Evolutionary conservation across 2,797 vertebrate species (phyloP), one percentile per base, ranked within the genome.

Genomic region (Chaunax sp.): DNA sequence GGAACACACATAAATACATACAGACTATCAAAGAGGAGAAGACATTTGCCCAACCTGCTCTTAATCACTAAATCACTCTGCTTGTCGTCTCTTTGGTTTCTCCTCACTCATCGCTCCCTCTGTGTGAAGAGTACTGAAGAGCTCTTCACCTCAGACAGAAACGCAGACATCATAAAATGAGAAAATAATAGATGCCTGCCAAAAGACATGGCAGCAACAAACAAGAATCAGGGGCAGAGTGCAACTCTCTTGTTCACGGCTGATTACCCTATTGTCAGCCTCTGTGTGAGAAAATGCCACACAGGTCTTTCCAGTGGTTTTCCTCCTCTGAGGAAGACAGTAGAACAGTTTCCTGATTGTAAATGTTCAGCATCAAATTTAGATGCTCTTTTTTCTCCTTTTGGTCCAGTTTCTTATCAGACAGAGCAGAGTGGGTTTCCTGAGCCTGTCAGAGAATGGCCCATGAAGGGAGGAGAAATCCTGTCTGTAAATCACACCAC

Each of bases 401-500:
- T 71, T 49, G 66, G 65, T 77, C 68, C 65, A 52, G 64, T 81
- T 68, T 75, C 82, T 92, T 91, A 91, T 92, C 90, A 75, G 87
- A 66, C 80, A 44, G 58, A 81, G 47, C 89, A 90, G 87, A 84
- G 69, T 60, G 47, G 54, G 75, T 79, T 92, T 91, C 90, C 91
- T 84, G 87, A 71, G 61, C 43, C 63, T 64, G 77, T 83, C 83
- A 83, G 72, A 88, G 86, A 91, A 89, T 87, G 65, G 83, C 63
- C 75, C 80, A 80, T 5, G 35, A 82, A 64, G 58, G 56, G 78
- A 84, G 77, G 75, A 87, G 84, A 90, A 87, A 89, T 90, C 90
- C 90, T 90, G 89, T 88, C 83, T 73, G 84, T 90, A 91, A 92
- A 92, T 91, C 86, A 88, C 78, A 76, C 82, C 69, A n/a, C 52